These are phyloP conservation scores for Dicrostonyx torquatus DNA, from an alignment of 2,797 vertebrate species.

Conservation along the genomic window DNA sequence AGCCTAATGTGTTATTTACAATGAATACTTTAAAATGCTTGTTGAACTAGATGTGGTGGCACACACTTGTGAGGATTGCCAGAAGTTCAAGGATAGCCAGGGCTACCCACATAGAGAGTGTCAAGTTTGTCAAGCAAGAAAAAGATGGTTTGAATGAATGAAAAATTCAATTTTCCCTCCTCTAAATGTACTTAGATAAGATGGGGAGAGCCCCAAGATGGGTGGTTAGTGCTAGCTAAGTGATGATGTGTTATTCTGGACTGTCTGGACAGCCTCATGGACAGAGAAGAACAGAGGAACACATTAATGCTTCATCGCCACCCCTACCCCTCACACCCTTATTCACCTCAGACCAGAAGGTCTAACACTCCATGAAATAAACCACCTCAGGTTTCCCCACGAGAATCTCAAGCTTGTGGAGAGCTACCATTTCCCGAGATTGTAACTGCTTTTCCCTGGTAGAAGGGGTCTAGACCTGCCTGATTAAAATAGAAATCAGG, in stretches of 20 bases:
- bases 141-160: constrained; percentile 41
- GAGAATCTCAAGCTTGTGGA: background rate
- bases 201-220: background rate
- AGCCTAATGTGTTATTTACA: constrained; percentile 46
- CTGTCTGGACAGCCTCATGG: background rate
- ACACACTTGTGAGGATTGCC: background rate
- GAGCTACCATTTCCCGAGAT: background rate
- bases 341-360: background rate
- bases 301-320: background rate
- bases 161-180: background rate
- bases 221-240: background rate
- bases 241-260: background rate
- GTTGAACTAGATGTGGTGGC: background rate
- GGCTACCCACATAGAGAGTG: background rate
- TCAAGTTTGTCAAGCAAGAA: background rate
- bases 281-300: background rate
- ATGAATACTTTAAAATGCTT: background rate
- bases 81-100: background rate
- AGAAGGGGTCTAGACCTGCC: background rate
- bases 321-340: background rate
- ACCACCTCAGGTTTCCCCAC: background rate
- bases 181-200: constrained; percentile 18
- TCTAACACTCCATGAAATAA: background rate
- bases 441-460: background rate
- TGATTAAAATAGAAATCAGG: background rate